Conservation (phyloP, 2,113 vertebrate species). For the Genyomyrus donnyi region DNA sequence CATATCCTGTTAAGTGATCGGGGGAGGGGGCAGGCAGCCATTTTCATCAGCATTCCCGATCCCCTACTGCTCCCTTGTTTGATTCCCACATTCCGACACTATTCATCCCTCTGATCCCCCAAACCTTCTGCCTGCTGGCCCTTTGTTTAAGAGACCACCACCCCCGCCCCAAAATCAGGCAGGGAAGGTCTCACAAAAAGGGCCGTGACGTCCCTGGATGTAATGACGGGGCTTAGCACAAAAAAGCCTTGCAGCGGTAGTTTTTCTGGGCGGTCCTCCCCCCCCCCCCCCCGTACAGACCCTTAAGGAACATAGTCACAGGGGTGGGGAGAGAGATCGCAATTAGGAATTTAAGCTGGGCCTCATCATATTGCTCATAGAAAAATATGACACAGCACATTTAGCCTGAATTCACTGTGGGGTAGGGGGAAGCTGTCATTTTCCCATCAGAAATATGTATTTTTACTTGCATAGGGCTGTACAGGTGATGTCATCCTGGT, state of each 20-base stretch:
- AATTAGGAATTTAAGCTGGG: background rate
- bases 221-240: background rate
- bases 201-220: background rate
- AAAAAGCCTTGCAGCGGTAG: background rate
- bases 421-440: background rate
- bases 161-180: background rate
- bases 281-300: background rate
- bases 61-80: constrained; percentile 9
- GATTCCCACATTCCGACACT: constrained; percentile 21
- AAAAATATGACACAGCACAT: background rate
- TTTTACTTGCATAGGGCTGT: background rate
- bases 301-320: background rate
- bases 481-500: background rate
- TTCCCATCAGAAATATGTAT: background rate
- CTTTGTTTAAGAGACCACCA: background rate
- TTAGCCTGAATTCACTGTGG: background rate
- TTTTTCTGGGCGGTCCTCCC: background rate
- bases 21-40: background rate
- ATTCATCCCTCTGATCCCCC: background rate
- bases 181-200: background rate
- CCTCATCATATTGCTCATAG: background rate
- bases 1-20: constrained; percentile 8
- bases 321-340: background rate
- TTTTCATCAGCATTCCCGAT: constrained; percentile 7
- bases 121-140: background rate